A percentile compares a stretch with the other conserved stretches of the same genome.
Evolutionary conservation across 1,140 invertebrate species (phyloP).

Genomic region (Caenorhabditis remanei): DNA sequence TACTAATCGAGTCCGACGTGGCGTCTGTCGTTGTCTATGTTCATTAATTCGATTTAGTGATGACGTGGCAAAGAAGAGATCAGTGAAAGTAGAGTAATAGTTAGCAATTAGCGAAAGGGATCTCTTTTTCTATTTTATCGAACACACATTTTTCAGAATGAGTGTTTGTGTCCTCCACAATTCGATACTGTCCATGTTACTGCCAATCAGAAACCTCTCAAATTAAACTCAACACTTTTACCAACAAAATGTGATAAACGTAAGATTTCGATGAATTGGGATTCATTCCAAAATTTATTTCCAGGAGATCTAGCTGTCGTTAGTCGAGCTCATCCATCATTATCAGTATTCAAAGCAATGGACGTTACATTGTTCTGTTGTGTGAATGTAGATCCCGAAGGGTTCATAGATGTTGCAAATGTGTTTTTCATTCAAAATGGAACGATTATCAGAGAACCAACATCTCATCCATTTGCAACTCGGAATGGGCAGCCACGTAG

Average conservation of each 20-base stretch:
- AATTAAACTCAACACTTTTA: conserved; percentile 61
- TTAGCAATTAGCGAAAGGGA: conserved; percentile 16
- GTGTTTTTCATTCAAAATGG: conserved; percentile 77
- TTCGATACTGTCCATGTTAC: conserved; percentile 68
- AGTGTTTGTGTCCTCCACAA: conserved; percentile 74
- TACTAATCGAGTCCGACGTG: conserved; percentile 36
- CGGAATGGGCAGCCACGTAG: conserved; percentile 61
- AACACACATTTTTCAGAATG: conserved; percentile 59
- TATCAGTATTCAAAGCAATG: conserved; percentile 71
- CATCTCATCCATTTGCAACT: conserved; percentile 63
- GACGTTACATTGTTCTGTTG: conserved; percentile 73
- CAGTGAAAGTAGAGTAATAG: not conserved
- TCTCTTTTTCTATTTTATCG: not conserved
- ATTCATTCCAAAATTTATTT: conserved; percentile 50
- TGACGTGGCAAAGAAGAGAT: not conserved
- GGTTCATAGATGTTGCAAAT: conserved; percentile 69
- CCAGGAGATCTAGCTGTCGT: conserved; percentile 72
- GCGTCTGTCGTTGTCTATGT: conserved; percentile 26
- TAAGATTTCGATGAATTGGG: not conserved
- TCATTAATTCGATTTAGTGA: conserved; percentile 27
- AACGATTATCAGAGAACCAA: conserved; percentile 70
- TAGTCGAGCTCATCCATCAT: conserved; percentile 68
- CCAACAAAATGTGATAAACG: conserved; percentile 76
- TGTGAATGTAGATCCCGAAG: conserved; percentile 74
- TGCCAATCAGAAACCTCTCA: conserved; percentile 59